These are phyloP conservation scores for Himalopsyche kuldschensis DNA, from an alignment of 2,888 invertebrate genomes.

Conservation along the genomic window DNA sequence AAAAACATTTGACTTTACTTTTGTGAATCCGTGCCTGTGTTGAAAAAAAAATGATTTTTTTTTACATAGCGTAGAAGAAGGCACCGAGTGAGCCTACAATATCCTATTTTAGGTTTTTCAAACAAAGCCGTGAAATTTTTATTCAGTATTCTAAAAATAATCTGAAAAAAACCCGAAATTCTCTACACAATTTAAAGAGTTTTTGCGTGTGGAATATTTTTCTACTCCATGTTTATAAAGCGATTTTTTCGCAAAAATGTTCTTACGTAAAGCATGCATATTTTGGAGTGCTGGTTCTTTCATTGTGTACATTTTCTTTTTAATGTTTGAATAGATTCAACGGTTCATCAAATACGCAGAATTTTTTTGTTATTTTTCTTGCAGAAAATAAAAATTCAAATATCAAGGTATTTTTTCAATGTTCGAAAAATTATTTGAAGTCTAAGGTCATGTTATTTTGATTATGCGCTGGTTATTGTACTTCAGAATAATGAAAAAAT, in stretches of 20 bases:
- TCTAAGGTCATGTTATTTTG: too few relatives aligned
- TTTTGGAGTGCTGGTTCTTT: not conserved
- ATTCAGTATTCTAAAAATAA: not conserved
- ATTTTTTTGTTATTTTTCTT: not conserved
- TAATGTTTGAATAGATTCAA: not conserved
- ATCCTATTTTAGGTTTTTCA: not conserved
- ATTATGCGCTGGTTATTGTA: too few relatives aligned
- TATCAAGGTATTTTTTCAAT: not conserved
- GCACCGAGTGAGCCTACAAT: too few relatives aligned
- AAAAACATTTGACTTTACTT: too few relatives aligned
- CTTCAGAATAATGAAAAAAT: too few relatives aligned
- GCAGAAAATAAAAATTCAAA: not conserved
- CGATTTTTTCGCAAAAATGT: not conserved
- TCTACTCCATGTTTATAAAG: not conserved
- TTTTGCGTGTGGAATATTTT: not conserved
- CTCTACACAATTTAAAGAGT: not conserved
- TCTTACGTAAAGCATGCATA: not conserved
- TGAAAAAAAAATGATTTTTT: too few relatives aligned
- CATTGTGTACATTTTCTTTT: not conserved
- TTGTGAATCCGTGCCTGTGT: too few relatives aligned
- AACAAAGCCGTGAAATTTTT: not conserved
- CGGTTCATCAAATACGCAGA: not conserved
- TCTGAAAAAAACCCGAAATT: not conserved
- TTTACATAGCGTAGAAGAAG: too few relatives aligned
- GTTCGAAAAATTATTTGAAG: too few relatives aligned